Percentiles rank a stretch among this genome's conserved stretches.
phyloP scores from a whole-genome alignment of 2,797 vertebrate genomes.

The Sebastolobus alascanus region DNA sequence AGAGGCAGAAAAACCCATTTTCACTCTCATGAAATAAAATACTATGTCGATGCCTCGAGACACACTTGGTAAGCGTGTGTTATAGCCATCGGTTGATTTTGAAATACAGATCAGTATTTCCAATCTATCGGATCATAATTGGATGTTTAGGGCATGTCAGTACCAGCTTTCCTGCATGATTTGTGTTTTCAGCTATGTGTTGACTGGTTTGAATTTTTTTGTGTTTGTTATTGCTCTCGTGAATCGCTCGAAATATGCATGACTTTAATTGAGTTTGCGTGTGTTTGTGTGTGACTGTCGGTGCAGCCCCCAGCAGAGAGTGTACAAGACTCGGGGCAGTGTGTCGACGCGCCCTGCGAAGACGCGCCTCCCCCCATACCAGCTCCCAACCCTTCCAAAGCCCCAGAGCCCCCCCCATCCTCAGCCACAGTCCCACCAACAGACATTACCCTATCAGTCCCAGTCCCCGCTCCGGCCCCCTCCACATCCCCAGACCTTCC shows the following conservation, averaged over 20 bases:
- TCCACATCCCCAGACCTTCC: slow-evolving; percentile 68
- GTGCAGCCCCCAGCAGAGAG: slow-evolving; percentile 87
- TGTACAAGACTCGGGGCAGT: slow-evolving; percentile 80
- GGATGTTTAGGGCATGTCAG: slow-evolving; percentile 74
- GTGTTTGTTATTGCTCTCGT: slow-evolving; percentile 51
- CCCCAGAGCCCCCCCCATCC: slow-evolving; percentile 60
- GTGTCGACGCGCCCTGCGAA: slow-evolving; percentile 75
- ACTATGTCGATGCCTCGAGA: slow-evolving; percentile 52
- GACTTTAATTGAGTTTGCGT: slow-evolving; percentile 80
- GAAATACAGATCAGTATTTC: slow-evolving; percentile 55
- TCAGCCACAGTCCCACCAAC: slow-evolving; percentile 62
- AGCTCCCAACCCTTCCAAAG: slow-evolving; percentile 65
- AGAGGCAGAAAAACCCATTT: slow-evolving; percentile 73
- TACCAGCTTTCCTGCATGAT: slow-evolving; percentile 76
- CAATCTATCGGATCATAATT: slow-evolving; percentile 43
- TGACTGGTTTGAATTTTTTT: slow-evolving; percentile 52
- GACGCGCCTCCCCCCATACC: slow-evolving; percentile 79
- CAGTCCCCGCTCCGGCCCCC: slow-evolving; percentile 65
- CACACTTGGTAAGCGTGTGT: slow-evolving; percentile 65
- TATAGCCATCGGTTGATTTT: slow-evolving; percentile 44
- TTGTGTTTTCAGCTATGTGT: slow-evolving; percentile 66
- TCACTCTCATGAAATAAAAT: slow-evolving; percentile 76
- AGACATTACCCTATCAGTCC: slow-evolving; percentile 70
- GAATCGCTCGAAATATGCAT: slow-evolving; percentile 78
- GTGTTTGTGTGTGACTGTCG: slow-evolving; percentile 85